These are phyloP conservation scores for Macquaria australasica DNA, from an alignment of 2,113 vertebrate genomes.

Conservation along the genomic window DNA sequence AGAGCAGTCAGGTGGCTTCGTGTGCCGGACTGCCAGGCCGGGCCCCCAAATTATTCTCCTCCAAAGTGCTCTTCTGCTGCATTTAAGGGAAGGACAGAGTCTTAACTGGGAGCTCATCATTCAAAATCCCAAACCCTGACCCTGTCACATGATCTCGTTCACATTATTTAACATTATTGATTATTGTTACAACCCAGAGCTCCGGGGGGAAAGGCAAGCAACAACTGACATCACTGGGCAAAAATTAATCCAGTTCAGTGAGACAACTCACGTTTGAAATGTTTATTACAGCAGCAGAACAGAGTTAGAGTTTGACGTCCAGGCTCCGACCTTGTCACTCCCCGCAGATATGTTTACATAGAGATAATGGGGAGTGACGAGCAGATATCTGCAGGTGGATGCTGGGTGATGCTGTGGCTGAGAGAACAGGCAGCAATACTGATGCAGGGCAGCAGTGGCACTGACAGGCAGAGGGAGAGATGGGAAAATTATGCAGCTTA, in stretches of 20 bases:
- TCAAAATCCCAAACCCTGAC: not conserved
- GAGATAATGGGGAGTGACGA: no score
- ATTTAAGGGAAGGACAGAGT: not conserved
- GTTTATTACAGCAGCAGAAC: no score
- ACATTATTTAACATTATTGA: not conserved
- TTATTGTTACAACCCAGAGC: not conserved
- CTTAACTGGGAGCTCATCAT: not conserved
- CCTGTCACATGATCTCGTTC: not conserved
- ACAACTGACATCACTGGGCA: not conserved
- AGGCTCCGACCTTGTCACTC: no score
- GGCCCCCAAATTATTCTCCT: conserved; percentile 28
- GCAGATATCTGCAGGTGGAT: no score
- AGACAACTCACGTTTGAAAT: no score
- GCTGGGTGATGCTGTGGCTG: no score
- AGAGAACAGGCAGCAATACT: no score
- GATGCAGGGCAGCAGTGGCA: no score
- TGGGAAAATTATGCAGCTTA: no score
- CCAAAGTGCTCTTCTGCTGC: conserved; percentile 19
- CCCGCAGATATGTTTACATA: no score
- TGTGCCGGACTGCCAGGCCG: conserved; percentile 24
- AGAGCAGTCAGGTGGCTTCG: conserved; percentile 55
- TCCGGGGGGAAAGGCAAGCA: not conserved
- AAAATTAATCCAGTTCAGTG: not conserved
- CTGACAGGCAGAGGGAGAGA: no score
- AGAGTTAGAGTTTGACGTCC: no score